phyloP scores from a whole-genome alignment of 2,888 invertebrate genomes.

The Papilio gigon region DNA sequence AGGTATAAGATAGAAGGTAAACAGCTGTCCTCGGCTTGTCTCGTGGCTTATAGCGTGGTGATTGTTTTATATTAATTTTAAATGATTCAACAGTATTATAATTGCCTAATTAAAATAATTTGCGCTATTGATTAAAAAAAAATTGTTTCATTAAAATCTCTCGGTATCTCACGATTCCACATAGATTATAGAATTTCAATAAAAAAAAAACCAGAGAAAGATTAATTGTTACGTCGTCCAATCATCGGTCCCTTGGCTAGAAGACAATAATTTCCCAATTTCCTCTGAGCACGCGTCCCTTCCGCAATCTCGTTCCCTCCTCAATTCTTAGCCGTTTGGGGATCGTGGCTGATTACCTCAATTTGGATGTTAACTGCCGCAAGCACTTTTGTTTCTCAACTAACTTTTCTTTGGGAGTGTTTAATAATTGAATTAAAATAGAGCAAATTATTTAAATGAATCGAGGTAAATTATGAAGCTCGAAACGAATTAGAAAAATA shows the following conservation, averaged over 20 bases:
- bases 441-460: neutral
- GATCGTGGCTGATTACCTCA: slow-evolving; percentile 35
- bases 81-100: no score
- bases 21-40: no score
- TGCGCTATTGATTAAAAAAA: no score
- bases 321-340: slow-evolving; percentile 30
- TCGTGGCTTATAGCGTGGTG: no score
- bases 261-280: slow-evolving; percentile 49
- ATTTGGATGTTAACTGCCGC: slow-evolving; percentile 34
- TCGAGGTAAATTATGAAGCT: neutral
- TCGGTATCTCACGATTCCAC: no score
- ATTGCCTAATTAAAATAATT: no score
- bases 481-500: neutral
- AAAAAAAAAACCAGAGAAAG: neutral
- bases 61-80: no score
- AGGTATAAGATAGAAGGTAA: no score
- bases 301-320: slow-evolving; percentile 40
- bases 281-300: slow-evolving; percentile 30
- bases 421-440: slow-evolving; percentile 7
- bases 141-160: no score
- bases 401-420: slow-evolving; percentile 1
- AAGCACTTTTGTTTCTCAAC: slow-evolving; percentile 31
- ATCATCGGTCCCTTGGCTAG: slow-evolving; percentile 43
- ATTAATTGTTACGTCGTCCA: slow-evolving; percentile 11
- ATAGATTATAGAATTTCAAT: no score